Evolutionary conservation across 2,888 invertebrate genomes (phyloP).

Genomic region (Odiellus spinosus): DNA sequence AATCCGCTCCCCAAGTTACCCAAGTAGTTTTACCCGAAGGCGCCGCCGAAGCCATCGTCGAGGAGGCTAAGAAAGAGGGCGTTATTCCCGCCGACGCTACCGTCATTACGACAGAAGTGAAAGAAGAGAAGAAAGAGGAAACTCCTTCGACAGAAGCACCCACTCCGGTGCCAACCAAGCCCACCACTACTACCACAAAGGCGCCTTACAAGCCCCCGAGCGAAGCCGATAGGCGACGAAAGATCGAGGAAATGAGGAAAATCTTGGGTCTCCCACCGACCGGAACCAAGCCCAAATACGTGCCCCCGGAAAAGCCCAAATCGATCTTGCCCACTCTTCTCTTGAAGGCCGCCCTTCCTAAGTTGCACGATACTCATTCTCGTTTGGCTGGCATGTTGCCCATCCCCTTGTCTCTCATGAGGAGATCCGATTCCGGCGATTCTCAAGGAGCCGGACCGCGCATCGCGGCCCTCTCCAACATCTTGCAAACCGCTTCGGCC

Average conservation of each 20-base stretch:
- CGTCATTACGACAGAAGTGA: not conserved
- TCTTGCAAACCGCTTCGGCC: slow-evolving; percentile 13
- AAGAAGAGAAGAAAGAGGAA: no score
- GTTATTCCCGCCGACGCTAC: not conserved
- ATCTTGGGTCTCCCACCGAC: slow-evolving; percentile 13
- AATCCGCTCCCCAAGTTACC: slow-evolving; percentile 13
- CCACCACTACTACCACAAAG: slow-evolving; percentile 5
- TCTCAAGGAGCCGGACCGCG: no score
- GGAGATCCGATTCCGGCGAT: no score
- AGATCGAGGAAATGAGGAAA: slow-evolving; percentile 15
- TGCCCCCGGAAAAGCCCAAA: slow-evolving; percentile 15
- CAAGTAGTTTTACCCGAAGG: slow-evolving; percentile 12
- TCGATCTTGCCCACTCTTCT: slow-evolving; percentile 12
- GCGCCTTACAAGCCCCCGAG: slow-evolving; percentile 11
- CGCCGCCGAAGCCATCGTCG: slow-evolving; percentile 5
- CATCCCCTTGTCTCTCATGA: no score
- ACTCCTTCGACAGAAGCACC: no score
- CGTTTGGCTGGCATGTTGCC: no score
- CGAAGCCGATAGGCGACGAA: not conserved
- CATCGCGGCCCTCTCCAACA: slow-evolving; percentile 5
- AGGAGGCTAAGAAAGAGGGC: slow-evolving; percentile 8
- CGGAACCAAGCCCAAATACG: slow-evolving; percentile 8
- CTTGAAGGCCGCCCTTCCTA: no score
- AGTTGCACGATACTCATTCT: no score
- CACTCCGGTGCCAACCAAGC: not conserved